phyloP scores from a whole-genome alignment of 2,113 vertebrate species.

The Gnathonemus echidnorhynchus region DNA sequence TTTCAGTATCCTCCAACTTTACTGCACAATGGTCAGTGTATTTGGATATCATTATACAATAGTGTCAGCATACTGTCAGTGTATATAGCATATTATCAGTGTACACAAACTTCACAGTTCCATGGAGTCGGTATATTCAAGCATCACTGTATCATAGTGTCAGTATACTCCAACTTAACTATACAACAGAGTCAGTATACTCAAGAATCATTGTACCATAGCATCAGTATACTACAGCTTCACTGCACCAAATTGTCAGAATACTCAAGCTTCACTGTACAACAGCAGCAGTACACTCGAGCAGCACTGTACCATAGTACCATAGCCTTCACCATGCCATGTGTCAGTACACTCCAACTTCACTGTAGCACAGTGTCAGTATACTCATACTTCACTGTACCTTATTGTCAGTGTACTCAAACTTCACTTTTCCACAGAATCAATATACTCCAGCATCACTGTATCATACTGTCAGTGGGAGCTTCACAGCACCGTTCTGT shows the following conservation, averaged over 20 bases:
- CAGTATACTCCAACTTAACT: too few relatives aligned
- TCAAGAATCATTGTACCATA: too few relatives aligned
- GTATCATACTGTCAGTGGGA: not conserved
- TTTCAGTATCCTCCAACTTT: not conserved
- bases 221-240: not conserved
- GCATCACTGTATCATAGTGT: not conserved
- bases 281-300: not conserved
- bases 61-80: not conserved
- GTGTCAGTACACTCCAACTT: not conserved
- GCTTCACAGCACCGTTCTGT: not conserved
- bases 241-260: not conserved
- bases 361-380: not conserved
- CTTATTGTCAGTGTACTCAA: not conserved
- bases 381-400: not conserved
- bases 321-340: not conserved
- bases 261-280: not conserved
- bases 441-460: not conserved
- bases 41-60: not conserved
- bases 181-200: too few relatives aligned
- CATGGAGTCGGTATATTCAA: not conserved
- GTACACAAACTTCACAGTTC: not conserved
- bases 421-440: not conserved
- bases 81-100: not conserved
- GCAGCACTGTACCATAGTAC: not conserved
- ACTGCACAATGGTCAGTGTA: not conserved